Percentiles rank a stretch among this genome's conserved stretches.
Evolutionary conservation across 2,888 invertebrate species (phyloP).

Genomic region (Diogma glabrata): DNA sequence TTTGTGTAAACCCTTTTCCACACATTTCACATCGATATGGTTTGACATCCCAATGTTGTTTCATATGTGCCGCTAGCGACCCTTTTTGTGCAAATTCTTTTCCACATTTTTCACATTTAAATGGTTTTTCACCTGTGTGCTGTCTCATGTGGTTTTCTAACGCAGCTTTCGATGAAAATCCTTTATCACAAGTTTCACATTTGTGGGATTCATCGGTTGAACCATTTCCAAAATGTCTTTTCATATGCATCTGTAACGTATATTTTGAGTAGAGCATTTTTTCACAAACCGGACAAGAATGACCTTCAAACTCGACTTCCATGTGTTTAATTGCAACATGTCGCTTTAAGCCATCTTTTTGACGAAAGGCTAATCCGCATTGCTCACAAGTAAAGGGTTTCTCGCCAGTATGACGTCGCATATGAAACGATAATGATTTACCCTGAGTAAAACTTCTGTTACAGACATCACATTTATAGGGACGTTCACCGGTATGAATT

Average conservation of each 20-base stretch:
- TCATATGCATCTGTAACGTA: conserved; percentile 25
- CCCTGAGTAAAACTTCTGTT: conserved; percentile 28
- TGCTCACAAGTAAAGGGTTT: conserved; percentile 29
- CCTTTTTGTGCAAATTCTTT: conserved; percentile 17
- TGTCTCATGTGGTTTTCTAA: conserved; percentile 15
- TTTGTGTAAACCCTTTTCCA: conserved; percentile 25
- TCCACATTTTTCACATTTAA: conserved; percentile 16
- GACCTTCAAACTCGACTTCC: not conserved
- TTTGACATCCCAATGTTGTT: conserved; percentile 16
- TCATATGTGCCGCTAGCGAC: conserved; percentile 15
- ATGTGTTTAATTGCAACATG: conserved; percentile 1
- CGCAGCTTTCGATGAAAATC: conserved; percentile 16
- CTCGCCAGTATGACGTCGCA: conserved; percentile 29
- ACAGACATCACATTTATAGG: conserved; percentile 27
- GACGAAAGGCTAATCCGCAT: conserved; percentile 27
- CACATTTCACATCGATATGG: conserved; percentile 17
- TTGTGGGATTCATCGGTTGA: conserved; percentile 24
- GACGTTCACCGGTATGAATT: conserved; percentile 29
- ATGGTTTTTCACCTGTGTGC: conserved; percentile 18
- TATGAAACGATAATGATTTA: conserved; percentile 29
- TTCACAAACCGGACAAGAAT: conserved; percentile 24
- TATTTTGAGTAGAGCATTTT: conserved; percentile 23
- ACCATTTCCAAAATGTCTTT: conserved; percentile 31
- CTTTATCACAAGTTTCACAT: conserved; percentile 22
- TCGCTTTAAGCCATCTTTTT: conserved; percentile 29